phyloP scores from a whole-genome alignment of 2,797 vertebrate genomes.

The Melanotaenia nigrans region DNA sequence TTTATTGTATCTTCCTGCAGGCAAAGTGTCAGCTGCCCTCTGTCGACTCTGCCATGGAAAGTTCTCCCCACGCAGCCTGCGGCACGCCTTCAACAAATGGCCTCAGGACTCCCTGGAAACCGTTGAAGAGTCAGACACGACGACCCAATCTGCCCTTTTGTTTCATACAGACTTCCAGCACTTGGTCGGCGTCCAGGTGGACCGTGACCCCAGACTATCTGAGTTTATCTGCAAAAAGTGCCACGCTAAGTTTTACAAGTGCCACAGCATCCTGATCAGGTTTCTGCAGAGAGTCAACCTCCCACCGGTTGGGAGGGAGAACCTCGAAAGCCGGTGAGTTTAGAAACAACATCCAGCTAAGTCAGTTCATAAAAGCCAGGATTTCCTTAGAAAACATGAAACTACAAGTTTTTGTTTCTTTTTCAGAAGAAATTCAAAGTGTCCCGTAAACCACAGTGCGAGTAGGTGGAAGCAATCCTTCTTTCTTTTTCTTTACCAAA shows the following conservation, averaged over 20 bases:
- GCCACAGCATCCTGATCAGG: slow-evolving; percentile 87
- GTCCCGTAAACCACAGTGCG: slow-evolving; percentile 36
- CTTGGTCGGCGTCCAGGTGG: slow-evolving; percentile 88
- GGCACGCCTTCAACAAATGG: slow-evolving; percentile 86
- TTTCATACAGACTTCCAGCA: slow-evolving; percentile 93
- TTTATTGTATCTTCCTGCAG: slow-evolving; percentile 56
- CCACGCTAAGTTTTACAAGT: slow-evolving; percentile 95
- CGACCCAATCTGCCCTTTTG: slow-evolving; percentile 76
- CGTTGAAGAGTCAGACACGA: slow-evolving; percentile 52
- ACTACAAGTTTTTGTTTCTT: slow-evolving; percentile 12
- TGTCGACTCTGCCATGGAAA: slow-evolving; percentile 92
- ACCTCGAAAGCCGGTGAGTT: slow-evolving; percentile 78
- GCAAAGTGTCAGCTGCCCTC: slow-evolving; percentile 79
- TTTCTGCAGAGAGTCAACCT: slow-evolving; percentile 93
- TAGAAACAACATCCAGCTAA: no score
- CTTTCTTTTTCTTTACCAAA: no score
- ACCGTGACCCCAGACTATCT: slow-evolving; percentile 86
- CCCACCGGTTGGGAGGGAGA: slow-evolving; percentile 74
- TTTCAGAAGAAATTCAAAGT: slow-evolving; percentile 67
- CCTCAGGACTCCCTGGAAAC: slow-evolving; percentile 69
- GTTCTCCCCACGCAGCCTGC: slow-evolving; percentile 90
- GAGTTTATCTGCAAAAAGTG: slow-evolving; percentile 95
- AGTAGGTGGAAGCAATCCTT: slow-evolving; percentile 42
- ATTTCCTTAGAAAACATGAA: neutral
- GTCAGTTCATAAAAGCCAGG: no score